These are phyloP conservation scores for Anastrepha obliqua DNA, from an alignment of 1,140 invertebrate species.

Conservation along the genomic window DNA sequence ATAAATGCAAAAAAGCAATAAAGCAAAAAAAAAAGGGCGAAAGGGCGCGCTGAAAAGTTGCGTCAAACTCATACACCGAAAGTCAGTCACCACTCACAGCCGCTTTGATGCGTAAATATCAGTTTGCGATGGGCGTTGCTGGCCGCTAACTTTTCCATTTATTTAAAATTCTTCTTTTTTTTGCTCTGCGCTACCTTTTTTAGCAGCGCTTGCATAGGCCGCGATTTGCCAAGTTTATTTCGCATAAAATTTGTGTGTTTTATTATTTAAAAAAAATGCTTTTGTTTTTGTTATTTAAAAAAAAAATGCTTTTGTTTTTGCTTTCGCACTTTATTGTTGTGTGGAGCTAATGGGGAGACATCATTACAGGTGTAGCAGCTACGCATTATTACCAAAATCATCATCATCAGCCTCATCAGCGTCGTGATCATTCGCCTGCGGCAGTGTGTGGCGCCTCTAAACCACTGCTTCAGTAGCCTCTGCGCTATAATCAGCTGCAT, in stretches of 20 bases:
- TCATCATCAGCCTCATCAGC: slow-evolving; percentile 1
- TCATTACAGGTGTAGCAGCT: neutral
- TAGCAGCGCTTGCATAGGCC: slow-evolving; percentile 9
- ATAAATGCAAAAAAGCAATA: neutral
- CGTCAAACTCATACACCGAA: neutral
- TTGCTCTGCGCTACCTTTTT: neutral
- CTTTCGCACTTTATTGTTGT: too few relatives aligned
- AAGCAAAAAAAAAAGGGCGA: neutral
- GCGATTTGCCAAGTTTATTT: slow-evolving; percentile 16
- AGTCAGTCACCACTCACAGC: neutral
- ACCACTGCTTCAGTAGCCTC: neutral
- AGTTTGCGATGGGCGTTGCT: neutral
- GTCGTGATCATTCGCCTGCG: neutral
- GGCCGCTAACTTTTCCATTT: slow-evolving; percentile 46
- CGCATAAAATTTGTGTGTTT: neutral
- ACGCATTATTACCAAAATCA: slow-evolving; percentile 16
- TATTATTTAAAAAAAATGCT: too few relatives aligned
- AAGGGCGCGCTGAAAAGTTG: slow-evolving; percentile 9
- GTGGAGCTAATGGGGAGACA: neutral
- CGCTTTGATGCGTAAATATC: neutral
- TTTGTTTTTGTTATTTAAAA: too few relatives aligned
- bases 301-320: too few relatives aligned
- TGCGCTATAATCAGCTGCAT: slow-evolving; percentile 23
- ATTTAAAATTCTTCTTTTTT: neutral
- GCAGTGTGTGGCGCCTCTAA: slow-evolving; percentile 6